Base-by-base conservation (phyloP, 2,797 vertebrate species). In the Paguma larvata region DNA sequence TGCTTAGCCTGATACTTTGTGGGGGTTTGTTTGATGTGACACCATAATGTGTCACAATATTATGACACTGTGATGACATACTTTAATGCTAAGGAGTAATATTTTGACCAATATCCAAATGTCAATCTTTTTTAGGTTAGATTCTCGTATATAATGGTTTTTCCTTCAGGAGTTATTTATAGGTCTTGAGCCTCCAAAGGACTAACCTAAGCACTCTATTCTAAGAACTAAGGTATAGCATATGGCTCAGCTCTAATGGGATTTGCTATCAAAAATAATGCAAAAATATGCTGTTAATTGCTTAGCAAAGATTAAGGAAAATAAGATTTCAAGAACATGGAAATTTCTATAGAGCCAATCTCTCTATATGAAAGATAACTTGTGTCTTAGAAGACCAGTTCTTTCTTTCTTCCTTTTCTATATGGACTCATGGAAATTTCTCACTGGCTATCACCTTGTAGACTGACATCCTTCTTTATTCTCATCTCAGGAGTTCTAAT, bases 101-200 rank as follows among this genome's bases (percentile, higher is more conserved):
- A 97, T 97, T 97, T 97, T 97, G 94, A 97, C 95, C 95, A 86
- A 94, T 97, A 96, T 96, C 90, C 93, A 96, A 97, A 97, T 96
- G 78, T 91, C 85, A 86, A 27, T 53, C 68, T 96, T 86, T 90
- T 82, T 94, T 88, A 91, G 73, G 78, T 97, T 48, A 77, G n/a
- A 86, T 88, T 97, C 65, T 92, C 85, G 62, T 92, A 80, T 63
- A 51, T 53, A 91, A 78, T 34, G 59, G 91, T 93, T 48, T 96
- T 97, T 93, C 83, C 84, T 95, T 1, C 1, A 89, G 44, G 46
- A 92, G 68, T 75, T 97, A 97, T 98, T 97, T 98, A 94, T 97
- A 94, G 93, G 62, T 93, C 77, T 84, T 96, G 72, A 92, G 89
- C 44, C 83, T 94, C 83, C 46, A 59, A 96, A 97, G 85, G 91